Percentiles rank a stretch among this genome's conserved stretches.
Conservation (phyloP, 2,888 invertebrate species). For the Eutolmus rufibarbis region DNA sequence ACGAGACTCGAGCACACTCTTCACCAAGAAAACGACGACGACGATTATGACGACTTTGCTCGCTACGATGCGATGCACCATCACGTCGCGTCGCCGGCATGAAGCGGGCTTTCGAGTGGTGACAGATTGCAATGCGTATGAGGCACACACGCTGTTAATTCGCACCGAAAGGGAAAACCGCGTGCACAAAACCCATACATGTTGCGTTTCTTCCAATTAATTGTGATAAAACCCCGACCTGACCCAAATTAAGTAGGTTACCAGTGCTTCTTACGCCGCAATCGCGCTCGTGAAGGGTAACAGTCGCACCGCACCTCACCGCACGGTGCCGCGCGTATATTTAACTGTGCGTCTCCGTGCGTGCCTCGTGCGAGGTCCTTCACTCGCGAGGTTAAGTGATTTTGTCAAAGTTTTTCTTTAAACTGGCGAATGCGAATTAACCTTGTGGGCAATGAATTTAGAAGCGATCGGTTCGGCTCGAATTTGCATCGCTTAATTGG, state of each 20-base stretch:
- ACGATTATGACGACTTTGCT: neutral
- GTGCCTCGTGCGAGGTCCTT: neutral
- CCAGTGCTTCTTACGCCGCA: neutral
- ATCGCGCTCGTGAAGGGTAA: neutral
- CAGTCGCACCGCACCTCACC: neutral
- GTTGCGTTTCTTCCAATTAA: neutral
- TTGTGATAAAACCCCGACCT: neutral
- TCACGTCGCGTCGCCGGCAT: neutral
- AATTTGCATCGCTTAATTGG: neutral
- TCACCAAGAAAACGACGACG: neutral
- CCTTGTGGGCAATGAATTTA: neutral
- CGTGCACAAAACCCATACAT: neutral
- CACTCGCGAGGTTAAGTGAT: neutral
- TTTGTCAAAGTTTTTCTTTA: neutral
- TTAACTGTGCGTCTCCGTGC: neutral
- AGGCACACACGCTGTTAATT: neutral
- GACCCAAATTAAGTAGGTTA: neutral
- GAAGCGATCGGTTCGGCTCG: neutral
- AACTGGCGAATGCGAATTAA: neutral
- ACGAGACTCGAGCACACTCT: neutral
- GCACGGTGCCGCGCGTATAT: neutral
- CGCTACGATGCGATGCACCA: neutral
- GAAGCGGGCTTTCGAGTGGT: neutral
- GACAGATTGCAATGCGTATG: neutral
- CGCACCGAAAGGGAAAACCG: neutral